Percentiles rank a stretch among this genome's conserved stretches.
These are phyloP conservation scores for Porphyrio hochstetteri DNA, from an alignment of 2,113 vertebrate genomes.

Conservation along the genomic window DNA sequence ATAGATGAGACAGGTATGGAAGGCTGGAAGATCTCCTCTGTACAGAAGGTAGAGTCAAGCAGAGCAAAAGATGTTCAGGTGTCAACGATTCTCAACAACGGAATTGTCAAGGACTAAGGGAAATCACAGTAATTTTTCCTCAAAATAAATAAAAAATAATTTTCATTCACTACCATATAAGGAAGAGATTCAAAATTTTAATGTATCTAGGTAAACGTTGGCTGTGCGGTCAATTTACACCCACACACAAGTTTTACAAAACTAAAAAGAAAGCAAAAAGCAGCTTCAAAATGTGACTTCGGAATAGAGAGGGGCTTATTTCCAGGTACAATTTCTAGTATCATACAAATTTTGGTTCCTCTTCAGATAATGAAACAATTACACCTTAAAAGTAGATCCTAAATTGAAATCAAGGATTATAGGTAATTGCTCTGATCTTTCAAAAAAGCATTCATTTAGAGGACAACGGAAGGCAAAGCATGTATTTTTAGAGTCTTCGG, in stretches of 20 bases:
- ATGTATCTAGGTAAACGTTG: not conserved
- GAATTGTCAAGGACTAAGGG: not conserved
- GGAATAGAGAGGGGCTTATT: not conserved
- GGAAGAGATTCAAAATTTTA: not conserved
- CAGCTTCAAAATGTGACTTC: not conserved
- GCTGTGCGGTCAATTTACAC: not conserved
- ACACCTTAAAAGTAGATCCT: not conserved
- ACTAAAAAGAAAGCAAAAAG: not conserved
- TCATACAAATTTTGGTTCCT: not conserved
- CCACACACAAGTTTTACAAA: not conserved
- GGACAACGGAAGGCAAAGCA: not conserved
- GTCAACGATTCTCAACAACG: not conserved
- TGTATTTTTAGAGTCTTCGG: not conserved
- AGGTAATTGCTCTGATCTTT: not conserved
- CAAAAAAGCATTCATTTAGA: not conserved
- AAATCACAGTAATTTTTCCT: not conserved
- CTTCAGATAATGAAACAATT: not conserved
- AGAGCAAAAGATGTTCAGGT: not conserved
- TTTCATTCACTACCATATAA: not conserved
- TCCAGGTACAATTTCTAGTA: not conserved
- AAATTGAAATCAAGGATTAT: not conserved
- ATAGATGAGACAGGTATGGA: not conserved
- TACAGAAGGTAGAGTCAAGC: not conserved
- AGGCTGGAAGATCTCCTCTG: not conserved
- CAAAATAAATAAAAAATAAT: not conserved